These are phyloP conservation scores for Cecropterus lyciades DNA, from an alignment of 1,140 invertebrate genomes.

Conservation along the genomic window DNA sequence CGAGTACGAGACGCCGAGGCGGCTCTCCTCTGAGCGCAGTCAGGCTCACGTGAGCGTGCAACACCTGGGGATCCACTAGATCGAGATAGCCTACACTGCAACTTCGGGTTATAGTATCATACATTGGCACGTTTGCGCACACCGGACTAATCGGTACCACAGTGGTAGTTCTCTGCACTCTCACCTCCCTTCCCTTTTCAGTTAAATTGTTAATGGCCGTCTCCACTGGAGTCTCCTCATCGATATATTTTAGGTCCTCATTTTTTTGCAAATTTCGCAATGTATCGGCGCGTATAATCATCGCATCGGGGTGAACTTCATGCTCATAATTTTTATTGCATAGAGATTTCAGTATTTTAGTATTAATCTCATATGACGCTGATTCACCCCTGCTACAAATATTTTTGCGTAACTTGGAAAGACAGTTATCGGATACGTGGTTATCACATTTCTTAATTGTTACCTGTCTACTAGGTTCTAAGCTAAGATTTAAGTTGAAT, in stretches of 20 bases:
- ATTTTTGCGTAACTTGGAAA: conserved; percentile 78
- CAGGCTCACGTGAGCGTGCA: conserved; percentile 89
- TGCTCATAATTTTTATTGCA: conserved; percentile 76
- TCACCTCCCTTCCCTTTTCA: conserved; percentile 59
- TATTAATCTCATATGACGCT: conserved; percentile 68
- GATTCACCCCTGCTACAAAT: conserved; percentile 74
- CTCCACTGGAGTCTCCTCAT: conserved; percentile 86
- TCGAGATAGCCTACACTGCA: conserved; percentile 94
- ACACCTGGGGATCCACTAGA: conserved; percentile 89
- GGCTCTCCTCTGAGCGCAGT: conserved; percentile 89
- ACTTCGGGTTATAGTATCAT: conserved; percentile 91
- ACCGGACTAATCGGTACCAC: conserved; percentile 88
- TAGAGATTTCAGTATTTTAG: conserved; percentile 71
- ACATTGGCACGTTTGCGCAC: conserved; percentile 75
- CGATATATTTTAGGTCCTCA: conserved; percentile 88
- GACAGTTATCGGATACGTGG: conserved; percentile 72
- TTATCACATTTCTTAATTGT: conserved; percentile 77
- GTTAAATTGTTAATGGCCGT: conserved; percentile 60
- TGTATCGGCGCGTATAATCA: conserved; percentile 59
- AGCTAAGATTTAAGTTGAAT: conserved; percentile 85
- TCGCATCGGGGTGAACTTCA: conserved; percentile 73
- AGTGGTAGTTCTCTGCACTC: conserved; percentile 86
- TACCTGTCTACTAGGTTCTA: conserved; percentile 80
- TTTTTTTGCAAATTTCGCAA: conserved; percentile 72
- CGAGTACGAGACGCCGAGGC: conserved; percentile 90